phyloP scores from a whole-genome alignment of 64 coral and sea anemone species.

The Stichodactyla helianthus region DNA sequence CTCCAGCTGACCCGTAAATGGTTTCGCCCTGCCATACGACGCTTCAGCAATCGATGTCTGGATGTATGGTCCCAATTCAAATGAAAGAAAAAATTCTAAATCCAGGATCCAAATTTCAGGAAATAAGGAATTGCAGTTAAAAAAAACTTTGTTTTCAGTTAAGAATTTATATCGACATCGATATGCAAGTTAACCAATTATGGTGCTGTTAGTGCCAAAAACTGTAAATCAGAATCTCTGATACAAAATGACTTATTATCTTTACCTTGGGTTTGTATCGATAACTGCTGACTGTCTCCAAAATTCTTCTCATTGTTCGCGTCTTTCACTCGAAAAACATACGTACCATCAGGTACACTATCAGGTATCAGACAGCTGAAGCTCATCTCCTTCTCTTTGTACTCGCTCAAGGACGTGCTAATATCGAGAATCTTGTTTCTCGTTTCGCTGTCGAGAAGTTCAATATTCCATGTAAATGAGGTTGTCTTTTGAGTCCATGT shows the following conservation, averaged over 20 bases:
- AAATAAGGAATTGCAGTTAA: too few species aligned
- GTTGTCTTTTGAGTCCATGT: slow-evolving; percentile 63
- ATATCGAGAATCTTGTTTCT: slow-evolving; percentile 49
- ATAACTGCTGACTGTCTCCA: slow-evolving; percentile 45
- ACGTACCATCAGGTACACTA: slow-evolving; percentile 33
- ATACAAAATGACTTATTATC: neutral
- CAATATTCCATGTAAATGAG: slow-evolving; percentile 67
- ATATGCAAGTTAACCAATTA: too few species aligned
- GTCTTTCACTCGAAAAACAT: slow-evolving; percentile 43
- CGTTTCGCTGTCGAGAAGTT: slow-evolving; percentile 21
- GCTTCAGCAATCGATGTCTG: too few species aligned
- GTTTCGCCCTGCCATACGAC: too few species aligned
- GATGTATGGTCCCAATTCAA: too few species aligned
- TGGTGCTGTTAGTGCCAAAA: too few species aligned
- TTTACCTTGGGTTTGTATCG: neutral
- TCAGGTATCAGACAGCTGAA: slow-evolving; percentile 44
- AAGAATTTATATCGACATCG: too few species aligned
- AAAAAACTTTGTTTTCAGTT: too few species aligned
- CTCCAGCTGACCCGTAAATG: too few species aligned
- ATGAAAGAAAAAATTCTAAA: too few species aligned
- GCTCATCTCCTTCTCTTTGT: slow-evolving; percentile 51
- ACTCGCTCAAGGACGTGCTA: slow-evolving; percentile 56
- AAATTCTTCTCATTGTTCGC: neutral
- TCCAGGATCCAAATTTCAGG: too few species aligned
- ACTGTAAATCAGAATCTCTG: too few species aligned